A percentile compares a stretch with the other conserved stretches of the same genome.
These are phyloP conservation scores for Cephus pulcher DNA, from an alignment of 2,888 invertebrate genomes.

Conservation along the genomic window DNA sequence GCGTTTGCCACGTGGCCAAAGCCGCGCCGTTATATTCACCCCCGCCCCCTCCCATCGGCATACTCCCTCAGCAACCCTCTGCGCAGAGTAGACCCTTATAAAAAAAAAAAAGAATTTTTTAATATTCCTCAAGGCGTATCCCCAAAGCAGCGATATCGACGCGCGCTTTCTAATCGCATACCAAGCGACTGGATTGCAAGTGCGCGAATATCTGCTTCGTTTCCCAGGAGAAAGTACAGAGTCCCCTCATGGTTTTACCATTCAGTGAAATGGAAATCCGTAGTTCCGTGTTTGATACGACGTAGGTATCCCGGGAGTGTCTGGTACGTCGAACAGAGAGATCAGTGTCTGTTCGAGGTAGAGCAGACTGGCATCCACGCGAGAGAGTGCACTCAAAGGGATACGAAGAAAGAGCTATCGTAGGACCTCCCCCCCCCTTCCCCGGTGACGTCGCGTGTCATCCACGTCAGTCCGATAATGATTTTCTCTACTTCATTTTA, in stretches of 20 bases:
- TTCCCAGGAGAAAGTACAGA: slow-evolving; percentile 14
- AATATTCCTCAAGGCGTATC: neutral
- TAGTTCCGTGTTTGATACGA: slow-evolving; percentile 2
- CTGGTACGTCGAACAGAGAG: neutral
- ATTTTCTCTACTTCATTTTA: neutral
- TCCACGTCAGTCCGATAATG: neutral
- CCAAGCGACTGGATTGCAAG: neutral
- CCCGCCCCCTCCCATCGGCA: neutral
- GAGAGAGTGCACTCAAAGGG: slow-evolving; percentile 1
- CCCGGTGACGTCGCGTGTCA: neutral
- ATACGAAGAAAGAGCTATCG: neutral
- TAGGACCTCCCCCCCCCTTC: neutral
- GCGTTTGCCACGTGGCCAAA: neutral
- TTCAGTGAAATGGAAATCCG: neutral
- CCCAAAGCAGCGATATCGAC: neutral
- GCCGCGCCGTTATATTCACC: neutral
- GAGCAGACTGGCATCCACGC: neutral
- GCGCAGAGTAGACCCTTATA: neutral
- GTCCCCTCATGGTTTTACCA: neutral
- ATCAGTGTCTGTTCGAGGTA: slow-evolving; percentile 1
- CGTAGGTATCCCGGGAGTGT: neutral
- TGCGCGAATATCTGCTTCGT: neutral
- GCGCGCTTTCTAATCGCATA: neutral
- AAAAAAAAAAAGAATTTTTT: neutral
- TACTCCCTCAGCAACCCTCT: neutral